Evolutionary conservation across 2,888 invertebrate species (phyloP).

Genomic region (Scrobipalpa costella): DNA sequence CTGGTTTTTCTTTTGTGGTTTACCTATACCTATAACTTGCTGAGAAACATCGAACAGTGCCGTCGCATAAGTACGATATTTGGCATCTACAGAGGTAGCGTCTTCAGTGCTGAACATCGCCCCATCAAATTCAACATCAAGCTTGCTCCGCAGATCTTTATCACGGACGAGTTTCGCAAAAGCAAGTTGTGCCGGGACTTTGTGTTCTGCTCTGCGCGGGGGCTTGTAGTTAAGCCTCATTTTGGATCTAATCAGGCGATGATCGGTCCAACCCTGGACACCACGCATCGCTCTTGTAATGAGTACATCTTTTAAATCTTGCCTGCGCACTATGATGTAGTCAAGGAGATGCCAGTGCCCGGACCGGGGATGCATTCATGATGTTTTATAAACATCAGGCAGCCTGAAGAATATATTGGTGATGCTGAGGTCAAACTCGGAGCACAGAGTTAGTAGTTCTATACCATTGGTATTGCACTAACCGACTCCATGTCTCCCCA

Average conservation of each 20-base stretch:
- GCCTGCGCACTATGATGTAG: too few relatives aligned
- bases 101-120: too few relatives aligned
- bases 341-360: too few relatives aligned
- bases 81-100: background rate
- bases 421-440: too few relatives aligned
- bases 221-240: too few relatives aligned
- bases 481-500: too few relatives aligned
- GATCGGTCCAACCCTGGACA: conserved; percentile 30
- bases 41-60: background rate
- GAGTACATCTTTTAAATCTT: too few relatives aligned
- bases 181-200: conserved; percentile 20
- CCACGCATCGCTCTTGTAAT: conserved; percentile 26
- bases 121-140: conserved; percentile 24
- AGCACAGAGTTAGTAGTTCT: too few relatives aligned
- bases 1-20: conserved; percentile 25
- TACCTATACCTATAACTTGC: conserved; percentile 2
- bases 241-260: conserved; percentile 25
- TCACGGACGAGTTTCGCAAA: background rate
- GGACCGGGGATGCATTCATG: too few relatives aligned
- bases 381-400: too few relatives aligned
- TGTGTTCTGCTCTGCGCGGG: conserved; percentile 27
- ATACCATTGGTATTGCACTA: too few relatives aligned
- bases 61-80: background rate
- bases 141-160: background rate
- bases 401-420: too few relatives aligned